Base-by-base conservation (phyloP, 1,140 invertebrate species). In the Asobara japonica region DNA sequence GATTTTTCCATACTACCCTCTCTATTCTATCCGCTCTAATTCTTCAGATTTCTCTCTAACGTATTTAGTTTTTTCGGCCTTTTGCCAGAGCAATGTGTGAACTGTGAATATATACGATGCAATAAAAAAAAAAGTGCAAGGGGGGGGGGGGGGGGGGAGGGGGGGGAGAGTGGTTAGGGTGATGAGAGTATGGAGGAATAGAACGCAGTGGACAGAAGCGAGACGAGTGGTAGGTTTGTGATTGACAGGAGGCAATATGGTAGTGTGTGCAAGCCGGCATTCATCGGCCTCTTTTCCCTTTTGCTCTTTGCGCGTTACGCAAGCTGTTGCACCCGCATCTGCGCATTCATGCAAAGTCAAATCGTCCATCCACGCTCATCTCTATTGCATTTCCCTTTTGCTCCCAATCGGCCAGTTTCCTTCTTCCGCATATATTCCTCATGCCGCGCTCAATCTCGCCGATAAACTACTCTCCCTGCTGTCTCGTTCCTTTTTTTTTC, bases 241-340 rank as follows among this genome's bases (percentile, higher is more conserved):
- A 87, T 87, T 87, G 85, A 87, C 85, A 87, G 85, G 84, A 84
- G 83, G 84, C 74, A 76, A 76, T 76, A 76, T 76, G 74, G 68
- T 68, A 62, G 22, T 27, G 27, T 72, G 67, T 75, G 67, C 81
- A 84, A 78, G 77, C 79, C 5, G 10, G 25, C 10, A 36, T 16
- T 45, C 41, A 45, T 16, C 41, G 41, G 41, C 41, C 41, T 45
- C 69, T 66, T 62, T 62, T 83, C 82, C 82, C 80, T 83, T 84
- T 85, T 84, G 82, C 84, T 85, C 82, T 85, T 82, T 84, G 81
- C 83, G 80, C 85, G 85, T 87, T 88, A 86, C 85, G 84, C 86
- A 88, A 88, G 86, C 86, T 88, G 86, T 87, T 88, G 86, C 86
- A 87, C 85, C 85, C 86, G 85, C 85, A 88, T 88, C 85, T 87